phyloP scores from a whole-genome alignment of 2,797 vertebrate genomes.

The Helicolenus hilgendorfi region DNA sequence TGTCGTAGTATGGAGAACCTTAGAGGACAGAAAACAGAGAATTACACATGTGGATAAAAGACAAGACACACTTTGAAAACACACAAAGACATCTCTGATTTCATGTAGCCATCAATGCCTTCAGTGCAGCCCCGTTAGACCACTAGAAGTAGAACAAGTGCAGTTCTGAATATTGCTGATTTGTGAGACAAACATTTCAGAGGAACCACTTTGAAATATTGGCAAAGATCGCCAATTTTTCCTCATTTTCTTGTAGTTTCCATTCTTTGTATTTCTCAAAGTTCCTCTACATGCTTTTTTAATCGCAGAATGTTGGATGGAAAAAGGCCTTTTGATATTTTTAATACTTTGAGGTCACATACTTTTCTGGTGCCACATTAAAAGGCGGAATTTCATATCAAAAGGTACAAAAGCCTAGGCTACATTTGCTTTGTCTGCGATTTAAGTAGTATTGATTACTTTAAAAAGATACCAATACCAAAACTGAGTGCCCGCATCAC shows the following conservation, averaged over 20 bases:
- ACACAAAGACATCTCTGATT: not conserved
- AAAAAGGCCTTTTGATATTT: no score
- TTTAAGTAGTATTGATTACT: not conserved
- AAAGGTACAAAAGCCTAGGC: not conserved
- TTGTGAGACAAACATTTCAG: not conserved
- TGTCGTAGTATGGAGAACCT: constrained; percentile 98
- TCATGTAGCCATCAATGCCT: not conserved
- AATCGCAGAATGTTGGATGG: not conserved
- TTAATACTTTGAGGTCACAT: no score
- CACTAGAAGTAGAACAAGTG: not conserved
- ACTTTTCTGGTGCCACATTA: no score
- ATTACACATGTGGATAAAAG: not conserved
- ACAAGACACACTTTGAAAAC: not conserved
- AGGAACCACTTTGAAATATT: not conserved
- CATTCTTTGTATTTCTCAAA: not conserved
- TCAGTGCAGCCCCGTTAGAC: not conserved
- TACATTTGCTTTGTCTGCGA: not conserved
- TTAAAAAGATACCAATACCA: no score
- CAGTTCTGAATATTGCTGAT: not conserved
- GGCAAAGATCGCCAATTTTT: not conserved
- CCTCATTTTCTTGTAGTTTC: not conserved
- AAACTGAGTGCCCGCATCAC: no score
- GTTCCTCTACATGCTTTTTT: not conserved
- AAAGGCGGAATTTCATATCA: not conserved
- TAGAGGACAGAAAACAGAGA: constrained; percentile 7